Base-by-base conservation (phyloP, 2,113 vertebrate species). In the Melanotaenia duboulayi region DNA sequence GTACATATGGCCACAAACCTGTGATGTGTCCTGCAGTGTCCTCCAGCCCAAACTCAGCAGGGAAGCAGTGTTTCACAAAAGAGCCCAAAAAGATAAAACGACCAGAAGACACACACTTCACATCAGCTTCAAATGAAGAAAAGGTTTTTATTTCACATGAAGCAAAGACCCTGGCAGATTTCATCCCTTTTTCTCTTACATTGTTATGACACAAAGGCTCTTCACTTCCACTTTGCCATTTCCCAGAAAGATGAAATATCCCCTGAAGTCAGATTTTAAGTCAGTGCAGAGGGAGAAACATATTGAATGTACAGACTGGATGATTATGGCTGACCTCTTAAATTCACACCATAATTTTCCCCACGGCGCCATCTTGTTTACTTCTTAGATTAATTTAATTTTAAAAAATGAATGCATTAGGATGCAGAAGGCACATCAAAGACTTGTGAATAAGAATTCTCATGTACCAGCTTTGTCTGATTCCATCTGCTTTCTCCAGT, bases 401-500 rank as follows among this genome's bases (percentile, higher is more conserved):
- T 42, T 46, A 56, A 22, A 55, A 60, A 48, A 24, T 42, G 17
- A n/a, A 19, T 8, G 16, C 17, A 55, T 55, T 35, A 35, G 35
- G 62, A 49, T 40, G 50, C 0, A 0, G 23, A 46, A 51, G 51
- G 50, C 54, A 61, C 68, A 76, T 66, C 76, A 81, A 82, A 87
- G 79, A 28, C 55, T 68, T 65, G 42, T 75, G 72, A 80, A 85
- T 73, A 58, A 85, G 49, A 74, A 62, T 44, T 14, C 11, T 51
- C 54, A 24, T 62, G 48, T 76, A 54, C 70, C 59, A 48, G 56
- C 55, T 74, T 74, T 75, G 80, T 75, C 68, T 74, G 72, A 42
- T 72, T 71, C 49, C 58, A 46, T 74, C 55, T 79, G 1, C 11
- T 42, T 13, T 71, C 57, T 25, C 58, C 37, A 22, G 22, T 22